Conservation (phyloP, 30 jellyfish, hydroid and myxozoan species). For the Aurelia sp. region DNA sequence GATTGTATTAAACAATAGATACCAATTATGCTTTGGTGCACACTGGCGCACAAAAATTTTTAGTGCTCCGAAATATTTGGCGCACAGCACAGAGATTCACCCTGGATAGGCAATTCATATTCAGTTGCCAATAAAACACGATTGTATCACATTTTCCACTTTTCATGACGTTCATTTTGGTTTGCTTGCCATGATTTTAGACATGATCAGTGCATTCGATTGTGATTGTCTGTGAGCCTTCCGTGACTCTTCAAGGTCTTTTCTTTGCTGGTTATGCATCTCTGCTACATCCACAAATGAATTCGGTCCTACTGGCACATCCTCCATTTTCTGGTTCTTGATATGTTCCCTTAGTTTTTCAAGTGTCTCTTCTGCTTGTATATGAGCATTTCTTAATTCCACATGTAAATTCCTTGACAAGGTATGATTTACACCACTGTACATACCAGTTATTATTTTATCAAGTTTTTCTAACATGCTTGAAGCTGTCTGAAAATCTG, state of each 20-base stretch:
- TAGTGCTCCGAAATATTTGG: too few relatives aligned
- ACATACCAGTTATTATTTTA: slow-evolving; percentile 50
- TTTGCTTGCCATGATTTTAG: slow-evolving; percentile 23
- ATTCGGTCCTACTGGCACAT: slow-evolving; percentile 58
- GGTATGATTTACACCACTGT: slow-evolving; percentile 50
- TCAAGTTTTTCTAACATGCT: slow-evolving; percentile 45
- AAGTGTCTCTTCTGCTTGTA: slow-evolving; percentile 41
- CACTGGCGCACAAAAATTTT: too few relatives aligned
- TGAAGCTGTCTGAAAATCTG: slow-evolving; percentile 58
- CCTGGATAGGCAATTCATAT: too few relatives aligned
- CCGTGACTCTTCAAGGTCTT: slow-evolving; percentile 52
- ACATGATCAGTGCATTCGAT: slow-evolving; percentile 43
- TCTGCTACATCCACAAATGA: slow-evolving; percentile 42
- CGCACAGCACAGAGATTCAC: too few relatives aligned
- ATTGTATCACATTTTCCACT: too few relatives aligned
- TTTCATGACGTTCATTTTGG: background rate
- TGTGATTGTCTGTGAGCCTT: slow-evolving; percentile 38
- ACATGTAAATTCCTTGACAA: slow-evolving; percentile 34
- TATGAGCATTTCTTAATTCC: slow-evolving; percentile 37
- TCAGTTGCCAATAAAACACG: too few relatives aligned
- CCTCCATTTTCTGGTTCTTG: slow-evolving; percentile 43
- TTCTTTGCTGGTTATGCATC: slow-evolving; percentile 42
- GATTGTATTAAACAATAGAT: too few relatives aligned
- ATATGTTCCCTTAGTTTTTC: slow-evolving; percentile 34
- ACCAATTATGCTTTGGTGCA: too few relatives aligned